Evolutionary conservation across 2,888 invertebrate genomes (phyloP).

Genomic region (Dastarcus helophoroides): DNA sequence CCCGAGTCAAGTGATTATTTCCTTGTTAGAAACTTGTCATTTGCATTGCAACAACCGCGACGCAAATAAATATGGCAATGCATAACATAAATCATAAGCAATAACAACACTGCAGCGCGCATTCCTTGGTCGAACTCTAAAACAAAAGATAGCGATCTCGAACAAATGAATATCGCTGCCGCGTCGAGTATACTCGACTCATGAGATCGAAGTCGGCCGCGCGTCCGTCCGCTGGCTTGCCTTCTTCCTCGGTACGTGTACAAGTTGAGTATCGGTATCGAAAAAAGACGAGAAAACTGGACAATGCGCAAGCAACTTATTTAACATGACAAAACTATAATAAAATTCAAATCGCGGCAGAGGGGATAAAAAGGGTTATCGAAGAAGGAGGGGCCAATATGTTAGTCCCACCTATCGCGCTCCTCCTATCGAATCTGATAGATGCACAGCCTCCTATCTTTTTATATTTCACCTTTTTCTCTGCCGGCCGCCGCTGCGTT

Average conservation of each 20-base stretch:
- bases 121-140: no score
- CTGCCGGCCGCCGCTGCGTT: no score
- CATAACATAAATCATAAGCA: no score
- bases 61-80: no score
- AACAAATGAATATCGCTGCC: conserved; percentile 1
- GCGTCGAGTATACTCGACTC: background rate
- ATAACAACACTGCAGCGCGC: no score
- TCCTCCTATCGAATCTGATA: conserved; percentile 17
- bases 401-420: conserved; percentile 30
- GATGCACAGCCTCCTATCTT: conserved; percentile 14
- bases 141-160: background rate
- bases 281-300: conserved; percentile 16
- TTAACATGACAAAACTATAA: conserved; percentile 30
- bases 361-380: conserved; percentile 26
- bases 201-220: conserved; percentile 5
- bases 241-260: background rate
- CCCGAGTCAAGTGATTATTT: no score
- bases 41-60: no score
- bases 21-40: no score
- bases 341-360: conserved; percentile 29
- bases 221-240: conserved; percentile 1
- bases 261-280: background rate
- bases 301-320: conserved; percentile 17
- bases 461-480: conserved; percentile 10
- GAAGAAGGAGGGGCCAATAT: conserved; percentile 33